Conservation (phyloP, 2,797 vertebrate genomes). For the Coregonus suidteri region DNA sequence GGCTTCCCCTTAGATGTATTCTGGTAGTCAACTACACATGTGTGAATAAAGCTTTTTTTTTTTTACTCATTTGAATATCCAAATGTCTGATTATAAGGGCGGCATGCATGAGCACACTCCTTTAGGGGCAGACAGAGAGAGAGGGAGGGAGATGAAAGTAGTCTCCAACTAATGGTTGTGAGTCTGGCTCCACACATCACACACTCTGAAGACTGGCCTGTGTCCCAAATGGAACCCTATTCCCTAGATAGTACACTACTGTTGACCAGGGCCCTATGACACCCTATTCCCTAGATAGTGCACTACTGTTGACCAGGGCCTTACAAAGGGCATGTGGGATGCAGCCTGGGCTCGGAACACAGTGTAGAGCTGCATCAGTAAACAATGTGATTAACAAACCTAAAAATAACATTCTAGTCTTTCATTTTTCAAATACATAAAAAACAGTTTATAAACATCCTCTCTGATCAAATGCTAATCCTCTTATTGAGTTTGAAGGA, state of each 20-base stretch:
- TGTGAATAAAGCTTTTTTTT: constrained; percentile 56
- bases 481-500: constrained; percentile 14
- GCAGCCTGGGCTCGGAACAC: too few species aligned
- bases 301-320: neutral
- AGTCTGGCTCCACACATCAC: constrained; percentile 48
- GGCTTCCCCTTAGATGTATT: constrained; percentile 66
- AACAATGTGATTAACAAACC: constrained; percentile 48
- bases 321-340: too few species aligned
- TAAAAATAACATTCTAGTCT: constrained; percentile 32
- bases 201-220: constrained; percentile 23
- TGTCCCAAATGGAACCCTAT: neutral
- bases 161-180: constrained; percentile 37
- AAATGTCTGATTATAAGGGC: constrained; percentile 67
- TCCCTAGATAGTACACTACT: neutral
- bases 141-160: constrained; percentile 58
- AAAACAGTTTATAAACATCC: constrained; percentile 33
- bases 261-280: too few species aligned
- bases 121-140: constrained; percentile 13
- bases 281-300: neutral
- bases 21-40: constrained; percentile 65
- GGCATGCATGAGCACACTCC: constrained; percentile 73
- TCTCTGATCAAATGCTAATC: constrained; percentile 26
- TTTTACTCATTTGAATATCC: constrained; percentile 65
- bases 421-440: constrained; percentile 32
- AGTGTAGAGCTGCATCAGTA: constrained; percentile 43